Conservation (phyloP, 1,140 invertebrate genomes). For the Orussus abietinus region DNA sequence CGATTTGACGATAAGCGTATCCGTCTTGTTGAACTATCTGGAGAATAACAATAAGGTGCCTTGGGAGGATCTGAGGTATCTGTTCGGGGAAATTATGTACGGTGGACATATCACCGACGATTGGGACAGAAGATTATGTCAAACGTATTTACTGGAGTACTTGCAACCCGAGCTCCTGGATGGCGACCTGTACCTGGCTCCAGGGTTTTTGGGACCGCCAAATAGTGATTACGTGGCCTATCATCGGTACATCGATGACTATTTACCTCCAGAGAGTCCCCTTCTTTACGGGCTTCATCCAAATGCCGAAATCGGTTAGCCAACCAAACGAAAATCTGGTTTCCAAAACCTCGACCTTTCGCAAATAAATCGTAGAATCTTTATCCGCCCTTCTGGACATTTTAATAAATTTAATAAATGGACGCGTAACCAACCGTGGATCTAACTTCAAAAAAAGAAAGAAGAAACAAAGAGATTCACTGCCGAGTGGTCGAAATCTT, state of each 20-base stretch:
- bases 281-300: slow-evolving; percentile 88
- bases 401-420: too few species aligned
- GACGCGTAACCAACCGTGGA: too few species aligned
- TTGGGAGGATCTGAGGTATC: slow-evolving; percentile 89
- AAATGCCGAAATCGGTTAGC: slow-evolving; percentile 86
- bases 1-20: slow-evolving; percentile 88
- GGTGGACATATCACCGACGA: slow-evolving; percentile 96
- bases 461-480: too few species aligned
- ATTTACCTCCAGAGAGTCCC: slow-evolving; percentile 82
- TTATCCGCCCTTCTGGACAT: too few species aligned
- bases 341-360: not conserved
- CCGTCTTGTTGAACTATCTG: slow-evolving; percentile 89
- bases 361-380: not conserved
- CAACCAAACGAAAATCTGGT: slow-evolving; percentile 2
- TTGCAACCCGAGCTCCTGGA: slow-evolving; percentile 82
- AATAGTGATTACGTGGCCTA: slow-evolving; percentile 84
- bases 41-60: slow-evolving; percentile 84
- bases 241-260: slow-evolving; percentile 87
- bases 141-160: slow-evolving; percentile 85
- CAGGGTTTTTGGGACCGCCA: slow-evolving; percentile 77
- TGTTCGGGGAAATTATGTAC: slow-evolving; percentile 97
- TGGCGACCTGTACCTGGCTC: slow-evolving; percentile 77
- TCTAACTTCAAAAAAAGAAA: too few species aligned
- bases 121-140: slow-evolving; percentile 86
- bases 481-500: too few species aligned